phyloP scores from a whole-genome alignment of 2,113 vertebrate species.

The Syrmaticus mikado region DNA sequence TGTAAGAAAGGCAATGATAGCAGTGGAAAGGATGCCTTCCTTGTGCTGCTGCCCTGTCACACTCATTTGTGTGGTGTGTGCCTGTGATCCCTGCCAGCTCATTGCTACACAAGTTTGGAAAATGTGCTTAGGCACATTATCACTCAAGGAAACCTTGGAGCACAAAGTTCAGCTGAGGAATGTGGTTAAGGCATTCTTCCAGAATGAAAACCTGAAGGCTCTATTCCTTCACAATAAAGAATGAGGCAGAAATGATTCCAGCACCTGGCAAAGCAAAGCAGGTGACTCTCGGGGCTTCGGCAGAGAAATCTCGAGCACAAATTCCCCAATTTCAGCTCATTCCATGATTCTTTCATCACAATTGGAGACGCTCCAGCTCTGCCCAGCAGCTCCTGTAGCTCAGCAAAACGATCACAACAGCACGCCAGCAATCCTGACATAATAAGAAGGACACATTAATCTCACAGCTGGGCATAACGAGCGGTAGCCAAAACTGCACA shows the following conservation, averaged over 20 bases:
- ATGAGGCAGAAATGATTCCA: neutral
- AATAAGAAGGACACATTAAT: constrained; percentile 63
- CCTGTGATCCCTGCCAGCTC: neutral
- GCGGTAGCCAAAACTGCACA: neutral
- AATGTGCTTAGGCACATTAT: neutral
- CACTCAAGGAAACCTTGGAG: neutral
- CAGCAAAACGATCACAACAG: constrained; percentile 35
- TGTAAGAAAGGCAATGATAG: neutral
- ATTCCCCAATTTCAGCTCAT: neutral
- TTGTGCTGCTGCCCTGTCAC: neutral
- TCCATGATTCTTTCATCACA: neutral
- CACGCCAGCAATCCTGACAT: constrained; percentile 46
- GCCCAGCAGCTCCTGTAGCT: constrained; percentile 47
- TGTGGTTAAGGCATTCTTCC: neutral
- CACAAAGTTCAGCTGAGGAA: neutral
- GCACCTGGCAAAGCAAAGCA: neutral
- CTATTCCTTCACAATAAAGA: neutral
- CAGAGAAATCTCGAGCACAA: neutral
- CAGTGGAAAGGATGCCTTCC: neutral
- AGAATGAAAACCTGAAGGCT: neutral
- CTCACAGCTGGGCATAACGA: constrained; percentile 57
- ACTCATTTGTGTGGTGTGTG: neutral
- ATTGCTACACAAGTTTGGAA: neutral
- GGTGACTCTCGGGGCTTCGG: neutral
- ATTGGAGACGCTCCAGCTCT: constrained; percentile 11